phyloP scores from a whole-genome alignment of 1,140 invertebrate species.

The Bombus vancouverensis region DNA sequence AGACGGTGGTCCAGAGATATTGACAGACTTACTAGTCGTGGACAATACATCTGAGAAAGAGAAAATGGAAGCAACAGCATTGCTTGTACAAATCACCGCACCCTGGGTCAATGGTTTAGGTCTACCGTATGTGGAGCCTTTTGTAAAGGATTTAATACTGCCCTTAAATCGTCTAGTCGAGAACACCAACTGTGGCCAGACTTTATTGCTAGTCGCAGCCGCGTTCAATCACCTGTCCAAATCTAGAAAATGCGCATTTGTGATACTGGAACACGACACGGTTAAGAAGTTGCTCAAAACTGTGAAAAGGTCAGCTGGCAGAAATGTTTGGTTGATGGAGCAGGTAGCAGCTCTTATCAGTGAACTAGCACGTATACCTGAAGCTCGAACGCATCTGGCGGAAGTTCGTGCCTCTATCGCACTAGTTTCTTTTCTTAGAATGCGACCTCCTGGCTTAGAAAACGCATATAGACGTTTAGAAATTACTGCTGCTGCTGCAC shows the following conservation, averaged over 20 bases:
- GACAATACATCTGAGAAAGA: constrained; percentile 80
- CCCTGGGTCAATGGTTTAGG: constrained; percentile 85
- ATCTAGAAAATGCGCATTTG: constrained; percentile 71
- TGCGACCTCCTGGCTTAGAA: constrained; percentile 84
- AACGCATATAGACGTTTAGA: constrained; percentile 90
- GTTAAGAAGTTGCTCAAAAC: constrained; percentile 83
- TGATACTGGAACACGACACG: constrained; percentile 85
- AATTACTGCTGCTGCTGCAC: constrained; percentile 92
- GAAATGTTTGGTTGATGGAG: constrained; percentile 84
- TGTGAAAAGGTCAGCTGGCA: constrained; percentile 79
- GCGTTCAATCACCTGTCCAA: constrained; percentile 86
- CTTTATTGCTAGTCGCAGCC: constrained; percentile 86
- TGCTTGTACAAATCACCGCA: constrained; percentile 89
- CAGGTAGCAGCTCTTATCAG: constrained; percentile 93
- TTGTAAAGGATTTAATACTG: constrained; percentile 64
- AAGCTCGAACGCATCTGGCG: constrained; percentile 85
- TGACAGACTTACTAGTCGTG: constrained; percentile 84
- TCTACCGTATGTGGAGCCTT: constrained; percentile 70
- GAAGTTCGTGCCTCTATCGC: constrained; percentile 86
- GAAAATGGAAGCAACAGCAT: constrained; percentile 86
- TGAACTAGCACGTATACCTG: constrained; percentile 88
- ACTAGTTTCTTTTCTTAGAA: constrained; percentile 90
- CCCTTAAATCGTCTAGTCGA: constrained; percentile 82
- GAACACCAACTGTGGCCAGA: constrained; percentile 84
- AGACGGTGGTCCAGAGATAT: constrained; percentile 85